Conservation (phyloP, 2,113 vertebrate genomes). For the Micronycteris hirsuta region DNA sequence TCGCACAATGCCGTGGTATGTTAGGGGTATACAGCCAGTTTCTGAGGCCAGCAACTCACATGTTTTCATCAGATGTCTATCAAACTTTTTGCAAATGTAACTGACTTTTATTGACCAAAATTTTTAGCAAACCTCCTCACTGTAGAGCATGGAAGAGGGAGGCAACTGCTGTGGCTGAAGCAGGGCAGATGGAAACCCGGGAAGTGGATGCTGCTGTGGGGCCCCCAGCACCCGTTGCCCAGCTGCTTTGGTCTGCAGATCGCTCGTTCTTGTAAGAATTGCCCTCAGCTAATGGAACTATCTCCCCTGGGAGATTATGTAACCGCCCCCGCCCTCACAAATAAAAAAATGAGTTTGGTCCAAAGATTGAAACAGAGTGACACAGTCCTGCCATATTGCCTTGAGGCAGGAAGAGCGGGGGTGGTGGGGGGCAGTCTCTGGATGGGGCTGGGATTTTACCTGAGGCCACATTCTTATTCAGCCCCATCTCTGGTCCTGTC, state of each 20-base stretch:
- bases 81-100: not conserved
- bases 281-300: not conserved
- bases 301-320: not conserved
- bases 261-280: not conserved
- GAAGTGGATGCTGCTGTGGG: not conserved
- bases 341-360: not conserved
- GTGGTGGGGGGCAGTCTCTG: too few species aligned
- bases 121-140: not conserved
- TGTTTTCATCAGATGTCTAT: not conserved
- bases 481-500: not conserved
- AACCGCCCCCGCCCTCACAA: too few species aligned
- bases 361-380: not conserved
- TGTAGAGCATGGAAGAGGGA: not conserved
- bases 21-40: not conserved
- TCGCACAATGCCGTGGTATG: fast-evolving
- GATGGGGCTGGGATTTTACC: not conserved
- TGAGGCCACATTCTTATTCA: not conserved
- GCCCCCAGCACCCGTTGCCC: not conserved
- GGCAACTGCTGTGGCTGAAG: not conserved
- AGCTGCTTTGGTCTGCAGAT: not conserved
- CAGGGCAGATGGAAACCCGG: not conserved
- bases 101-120: not conserved
- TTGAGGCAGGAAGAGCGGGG: too few species aligned
- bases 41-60: not conserved
- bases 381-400: not conserved